Conservation (phyloP, 2,888 invertebrate genomes). For the Suillia variegata region DNA sequence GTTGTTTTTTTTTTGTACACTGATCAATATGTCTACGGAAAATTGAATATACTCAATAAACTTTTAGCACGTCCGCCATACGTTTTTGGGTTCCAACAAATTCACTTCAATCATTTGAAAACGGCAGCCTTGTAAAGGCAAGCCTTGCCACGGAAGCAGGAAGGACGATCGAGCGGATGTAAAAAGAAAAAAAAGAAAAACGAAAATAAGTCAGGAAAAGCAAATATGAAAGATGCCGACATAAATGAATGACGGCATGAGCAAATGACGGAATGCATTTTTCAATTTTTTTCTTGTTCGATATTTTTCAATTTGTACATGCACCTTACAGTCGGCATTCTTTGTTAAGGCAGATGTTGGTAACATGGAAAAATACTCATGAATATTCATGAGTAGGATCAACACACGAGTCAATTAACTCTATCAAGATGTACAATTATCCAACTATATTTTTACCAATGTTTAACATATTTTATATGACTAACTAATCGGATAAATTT, state of each 20-base stretch:
- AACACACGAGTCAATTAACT: no score
- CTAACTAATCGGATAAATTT: no score
- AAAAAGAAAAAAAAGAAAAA: background rate
- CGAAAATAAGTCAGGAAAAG: background rate
- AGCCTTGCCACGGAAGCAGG: background rate
- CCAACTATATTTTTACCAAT: no score
- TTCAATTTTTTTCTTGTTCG: background rate
- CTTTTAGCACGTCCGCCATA: constrained; percentile 34
- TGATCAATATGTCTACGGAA: constrained; percentile 30
- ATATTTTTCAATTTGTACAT: no score
- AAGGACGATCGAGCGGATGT: background rate
- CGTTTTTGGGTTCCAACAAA: constrained; percentile 15
- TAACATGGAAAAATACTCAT: no score
- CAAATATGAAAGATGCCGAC: background rate
- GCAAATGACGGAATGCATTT: background rate
- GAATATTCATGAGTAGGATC: no score
- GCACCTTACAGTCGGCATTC: no score
- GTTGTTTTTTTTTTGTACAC: background rate
- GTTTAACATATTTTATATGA: no score
- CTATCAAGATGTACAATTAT: no score
- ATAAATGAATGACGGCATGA: constrained; percentile 3
- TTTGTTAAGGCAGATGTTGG: no score
- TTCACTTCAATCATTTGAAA: constrained; percentile 23
- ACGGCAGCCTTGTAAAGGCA: constrained; percentile 10
- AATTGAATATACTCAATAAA: constrained; percentile 40